Evolutionary conservation across 2,113 vertebrate genomes (phyloP), one percentile per base, ranked within the genome.

Genomic region (Silurus glanis): DNA sequence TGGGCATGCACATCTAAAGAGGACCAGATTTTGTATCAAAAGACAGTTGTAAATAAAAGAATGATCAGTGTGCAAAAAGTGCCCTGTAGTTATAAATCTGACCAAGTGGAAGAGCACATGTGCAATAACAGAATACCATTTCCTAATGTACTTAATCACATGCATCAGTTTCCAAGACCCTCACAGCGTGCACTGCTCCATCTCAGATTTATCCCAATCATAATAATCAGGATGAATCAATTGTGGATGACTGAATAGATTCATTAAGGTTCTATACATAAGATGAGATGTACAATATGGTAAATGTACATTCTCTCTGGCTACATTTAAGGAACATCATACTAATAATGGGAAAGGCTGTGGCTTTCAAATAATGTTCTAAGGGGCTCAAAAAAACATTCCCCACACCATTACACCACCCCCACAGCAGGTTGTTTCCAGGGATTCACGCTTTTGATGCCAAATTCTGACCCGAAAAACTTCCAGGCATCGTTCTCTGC

Each of bases 81-180:
- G 59, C 28, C 9, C 2, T 80, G 84, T 56, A 80, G 61, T 71
- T 71, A 61, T 49, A 81, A 72, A 80, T 25, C 55, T 86, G 76
- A 81, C 85, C 75, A 86, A 81, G 23, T 47, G 62, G 85, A 47
- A 62, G 84, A 67, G 75, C 75, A 58, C 25, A 8, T 67, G 75
- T 19, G 53, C 59, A 78, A 85, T 23, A 79, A 55, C 72, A 66
- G 47, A 78, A 64, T 47, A 37, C 45, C 6, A 51, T 2, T 21
- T 0, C 8, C 8, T 25, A 3, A 53, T 49, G 45, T 47, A 66
- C 16, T 8, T 37, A 37, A 2, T 37, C 37, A 37, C 37, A 37
- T 37, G 37, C 37, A 37, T 37, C 37, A 37, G 37, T 37, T 37
- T 37, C 37, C 37, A 37, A 2, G 28, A 37, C 28, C 28, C 28